phyloP scores from a whole-genome alignment of 2,113 vertebrate species.

The Plotosus lineatus region DNA sequence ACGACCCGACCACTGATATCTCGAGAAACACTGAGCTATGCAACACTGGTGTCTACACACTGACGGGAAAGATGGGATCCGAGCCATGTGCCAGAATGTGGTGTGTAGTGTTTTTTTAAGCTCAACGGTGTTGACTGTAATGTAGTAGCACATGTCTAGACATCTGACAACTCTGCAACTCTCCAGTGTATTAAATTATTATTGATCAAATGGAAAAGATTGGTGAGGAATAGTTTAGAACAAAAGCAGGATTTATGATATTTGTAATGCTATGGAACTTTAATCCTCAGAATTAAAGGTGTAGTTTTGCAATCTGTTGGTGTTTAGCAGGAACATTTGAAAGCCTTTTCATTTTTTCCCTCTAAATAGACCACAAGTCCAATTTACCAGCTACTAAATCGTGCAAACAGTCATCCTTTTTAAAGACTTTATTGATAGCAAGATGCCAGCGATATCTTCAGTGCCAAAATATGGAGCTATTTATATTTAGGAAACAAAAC shows the following conservation, averaged over 20 bases:
- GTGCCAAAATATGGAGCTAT: neutral
- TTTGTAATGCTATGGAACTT: neutral
- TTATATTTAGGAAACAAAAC: neutral
- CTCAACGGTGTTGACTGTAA: neutral
- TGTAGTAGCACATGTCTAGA: neutral
- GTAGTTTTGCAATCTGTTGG: neutral
- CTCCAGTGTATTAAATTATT: no score
- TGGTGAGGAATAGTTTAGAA: neutral
- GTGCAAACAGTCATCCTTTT: slow-evolving; percentile 7
- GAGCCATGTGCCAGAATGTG: neutral
- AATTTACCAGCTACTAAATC: neutral
- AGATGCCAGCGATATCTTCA: neutral
- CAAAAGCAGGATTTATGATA: neutral
- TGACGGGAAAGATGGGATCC: neutral
- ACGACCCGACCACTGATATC: no score
- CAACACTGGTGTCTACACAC: neutral
- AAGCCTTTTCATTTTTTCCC: neutral
- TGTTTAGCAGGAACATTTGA: neutral
- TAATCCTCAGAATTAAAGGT: neutral
- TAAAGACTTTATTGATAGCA: slow-evolving; percentile 29
- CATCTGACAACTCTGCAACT: neutral
- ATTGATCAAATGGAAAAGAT: neutral
- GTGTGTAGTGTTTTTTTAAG: no score
- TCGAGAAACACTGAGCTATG: no score
- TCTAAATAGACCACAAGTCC: neutral